phyloP scores from a whole-genome alignment of 2,113 vertebrate genomes.

The Uropsilus gracilis region DNA sequence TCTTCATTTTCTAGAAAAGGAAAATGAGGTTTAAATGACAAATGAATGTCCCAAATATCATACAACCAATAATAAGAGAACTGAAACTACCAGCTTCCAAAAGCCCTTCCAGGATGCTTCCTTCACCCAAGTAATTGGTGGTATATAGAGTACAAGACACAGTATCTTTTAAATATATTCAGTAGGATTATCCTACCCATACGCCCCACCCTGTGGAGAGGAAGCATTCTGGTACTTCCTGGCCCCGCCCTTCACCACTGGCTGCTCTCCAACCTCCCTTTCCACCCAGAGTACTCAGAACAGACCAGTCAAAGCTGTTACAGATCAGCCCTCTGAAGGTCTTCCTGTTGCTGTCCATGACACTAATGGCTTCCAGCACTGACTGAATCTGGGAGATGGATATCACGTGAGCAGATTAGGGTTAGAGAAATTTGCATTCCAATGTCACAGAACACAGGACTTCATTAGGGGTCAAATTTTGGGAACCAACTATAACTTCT shows the following conservation, averaged over 20 bases:
- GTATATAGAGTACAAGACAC: background rate
- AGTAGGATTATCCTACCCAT: background rate
- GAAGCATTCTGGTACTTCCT: conserved; percentile 38
- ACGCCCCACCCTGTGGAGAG: background rate
- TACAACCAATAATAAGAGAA: background rate
- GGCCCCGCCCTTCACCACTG: background rate
- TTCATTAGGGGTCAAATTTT: conserved; percentile 37
- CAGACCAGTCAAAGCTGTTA: background rate
- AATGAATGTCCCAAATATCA: conserved; percentile 38
- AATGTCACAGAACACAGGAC: conserved; percentile 34
- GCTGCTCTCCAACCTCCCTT: background rate
- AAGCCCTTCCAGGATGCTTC: background rate
- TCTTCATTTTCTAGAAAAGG: conserved; percentile 50
- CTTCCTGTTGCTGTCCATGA: background rate
- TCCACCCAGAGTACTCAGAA: conserved; percentile 6
- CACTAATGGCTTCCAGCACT: background rate
- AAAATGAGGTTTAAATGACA: conserved; percentile 57
- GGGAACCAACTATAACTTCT: conserved; percentile 24
- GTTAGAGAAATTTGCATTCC: conserved; percentile 7
- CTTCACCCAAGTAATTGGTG: background rate
- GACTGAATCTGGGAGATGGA: background rate
- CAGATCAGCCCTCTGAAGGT: background rate
- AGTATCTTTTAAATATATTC: background rate
- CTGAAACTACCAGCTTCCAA: background rate
- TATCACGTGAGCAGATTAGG: conserved; percentile 37